Conservation (phyloP, 2,888 invertebrate genomes). For the Alloplasta piceator region DNA sequence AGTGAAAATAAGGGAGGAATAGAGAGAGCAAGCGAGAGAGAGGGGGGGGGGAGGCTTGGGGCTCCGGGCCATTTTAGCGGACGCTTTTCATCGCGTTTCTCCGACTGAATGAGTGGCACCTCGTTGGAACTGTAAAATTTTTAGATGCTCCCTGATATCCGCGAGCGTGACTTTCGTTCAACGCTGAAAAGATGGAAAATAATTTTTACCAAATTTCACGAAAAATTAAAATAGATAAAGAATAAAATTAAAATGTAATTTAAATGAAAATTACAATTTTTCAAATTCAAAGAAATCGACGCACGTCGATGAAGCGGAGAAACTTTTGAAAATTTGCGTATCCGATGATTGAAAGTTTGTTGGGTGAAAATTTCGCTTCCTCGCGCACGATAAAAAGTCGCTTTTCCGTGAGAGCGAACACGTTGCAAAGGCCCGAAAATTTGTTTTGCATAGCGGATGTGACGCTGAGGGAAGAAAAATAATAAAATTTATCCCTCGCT, state of each 20-base stretch:
- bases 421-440: no score
- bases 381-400: background rate
- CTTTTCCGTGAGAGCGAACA: no score
- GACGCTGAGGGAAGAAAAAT: no score
- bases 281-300: background rate
- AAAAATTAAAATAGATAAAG: background rate
- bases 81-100: conserved; percentile 17
- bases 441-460: no score
- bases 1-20: conserved; percentile 17
- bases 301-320: no score
- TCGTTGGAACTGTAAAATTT: conserved; percentile 52
- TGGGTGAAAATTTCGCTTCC: background rate
- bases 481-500: no score
- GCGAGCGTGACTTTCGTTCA: conserved; percentile 23
- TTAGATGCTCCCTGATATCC: conserved; percentile 37
- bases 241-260: background rate
- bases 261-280: background rate
- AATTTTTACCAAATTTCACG: conserved; percentile 2
- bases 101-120: conserved; percentile 57
- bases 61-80: conserved; percentile 14
- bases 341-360: background rate
- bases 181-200: background rate
- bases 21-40: no score
- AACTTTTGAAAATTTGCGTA: background rate
- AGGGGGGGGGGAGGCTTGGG: no score